Percentiles rank a stretch among this genome's conserved stretches.
Evolutionary conservation across 2,888 invertebrate species (phyloP).

Genomic region (Bugula neritina): DNA sequence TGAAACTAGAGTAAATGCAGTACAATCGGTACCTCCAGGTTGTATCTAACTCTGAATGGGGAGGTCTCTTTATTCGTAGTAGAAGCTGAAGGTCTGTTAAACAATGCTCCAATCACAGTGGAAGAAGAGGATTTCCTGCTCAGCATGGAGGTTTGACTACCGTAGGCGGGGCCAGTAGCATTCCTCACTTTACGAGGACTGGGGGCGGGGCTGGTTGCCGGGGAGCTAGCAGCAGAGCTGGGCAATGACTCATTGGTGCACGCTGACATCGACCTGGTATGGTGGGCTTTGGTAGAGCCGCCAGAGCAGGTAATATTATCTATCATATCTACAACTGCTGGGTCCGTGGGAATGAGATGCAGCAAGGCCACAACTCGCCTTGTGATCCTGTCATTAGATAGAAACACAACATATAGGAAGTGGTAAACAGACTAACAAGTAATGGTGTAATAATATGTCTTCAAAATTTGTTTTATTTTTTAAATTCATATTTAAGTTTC

Average conservation of each 20-base stretch:
- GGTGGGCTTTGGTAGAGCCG: neutral
- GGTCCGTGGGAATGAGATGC: conserved; percentile 56
- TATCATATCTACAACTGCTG: conserved; percentile 48
- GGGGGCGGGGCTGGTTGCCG: conserved; percentile 28
- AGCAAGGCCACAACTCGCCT: conserved; percentile 52
- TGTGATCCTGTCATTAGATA: conserved; percentile 44
- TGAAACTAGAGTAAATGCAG: no score
- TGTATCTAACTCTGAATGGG: conserved; percentile 55
- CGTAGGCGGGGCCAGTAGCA: conserved; percentile 5
- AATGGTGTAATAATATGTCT: no score
- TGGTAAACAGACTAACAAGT: no score
- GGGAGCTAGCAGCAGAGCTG: neutral
- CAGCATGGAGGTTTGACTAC: neutral
- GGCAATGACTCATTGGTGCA: neutral
- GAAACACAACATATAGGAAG: no score
- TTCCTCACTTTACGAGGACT: neutral
- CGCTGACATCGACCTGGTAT: neutral
- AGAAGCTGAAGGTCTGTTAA: neutral
- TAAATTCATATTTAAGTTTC: no score
- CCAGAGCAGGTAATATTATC: conserved; percentile 14
- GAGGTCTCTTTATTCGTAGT: conserved; percentile 5
- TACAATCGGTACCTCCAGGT: conserved; percentile 55
- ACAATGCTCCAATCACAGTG: neutral
- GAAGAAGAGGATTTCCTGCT: conserved; percentile 18
- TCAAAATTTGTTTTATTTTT: no score